phyloP scores from a whole-genome alignment of 1,140 invertebrate species.

The Lineus longissimus region DNA sequence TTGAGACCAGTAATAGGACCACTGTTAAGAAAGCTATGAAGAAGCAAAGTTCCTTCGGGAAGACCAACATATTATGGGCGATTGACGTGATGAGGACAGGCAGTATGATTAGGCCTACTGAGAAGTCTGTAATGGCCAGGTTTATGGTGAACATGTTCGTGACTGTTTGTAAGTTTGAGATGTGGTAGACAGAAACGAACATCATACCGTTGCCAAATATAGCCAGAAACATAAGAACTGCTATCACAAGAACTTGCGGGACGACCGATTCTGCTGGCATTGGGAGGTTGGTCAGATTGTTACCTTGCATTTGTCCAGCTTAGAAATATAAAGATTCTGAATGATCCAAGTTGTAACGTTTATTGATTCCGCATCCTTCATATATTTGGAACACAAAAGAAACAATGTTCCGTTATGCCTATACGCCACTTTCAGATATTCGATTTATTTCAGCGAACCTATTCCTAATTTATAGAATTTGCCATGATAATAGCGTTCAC shows the following conservation, averaged over 20 bases:
- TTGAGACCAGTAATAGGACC: constrained; percentile 22
- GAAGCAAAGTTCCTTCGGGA: constrained; percentile 15
- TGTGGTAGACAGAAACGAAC: constrained; percentile 17
- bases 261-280: background rate
- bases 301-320: too few species aligned
- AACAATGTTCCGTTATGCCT: too few species aligned
- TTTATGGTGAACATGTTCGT: constrained; percentile 21
- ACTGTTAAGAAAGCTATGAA: constrained; percentile 19
- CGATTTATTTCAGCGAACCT: too few species aligned
- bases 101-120: constrained; percentile 14
- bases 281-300: too few species aligned
- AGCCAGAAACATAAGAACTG: constrained; percentile 12
- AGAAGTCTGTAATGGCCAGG: constrained; percentile 18
- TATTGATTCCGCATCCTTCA: too few species aligned
- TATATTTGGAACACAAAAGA: too few species aligned
- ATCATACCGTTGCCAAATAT: constrained; percentile 17
- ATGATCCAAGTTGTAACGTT: too few species aligned
- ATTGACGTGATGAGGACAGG: constrained; percentile 21
- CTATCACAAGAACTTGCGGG: constrained; percentile 14
- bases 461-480: too few species aligned
- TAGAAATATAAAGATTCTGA: too few species aligned
- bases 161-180: constrained; percentile 6
- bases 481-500: too few species aligned
- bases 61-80: constrained; percentile 9
- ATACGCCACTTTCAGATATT: too few species aligned